Conservation (phyloP, 1,140 invertebrate genomes). For the Euwallacea fornicatus region DNA sequence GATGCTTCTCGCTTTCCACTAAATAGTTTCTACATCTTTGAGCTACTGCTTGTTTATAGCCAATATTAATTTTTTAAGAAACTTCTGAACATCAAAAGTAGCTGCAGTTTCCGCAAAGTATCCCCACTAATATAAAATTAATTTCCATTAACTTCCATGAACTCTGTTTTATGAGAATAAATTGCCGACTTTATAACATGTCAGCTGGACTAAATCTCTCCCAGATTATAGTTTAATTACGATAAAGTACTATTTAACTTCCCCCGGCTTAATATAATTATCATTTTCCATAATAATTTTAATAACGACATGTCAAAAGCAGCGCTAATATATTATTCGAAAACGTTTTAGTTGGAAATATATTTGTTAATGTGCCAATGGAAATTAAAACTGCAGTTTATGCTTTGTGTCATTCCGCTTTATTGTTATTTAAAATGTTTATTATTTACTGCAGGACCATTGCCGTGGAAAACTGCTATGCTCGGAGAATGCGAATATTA, state of each 20-base stretch:
- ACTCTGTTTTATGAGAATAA: conserved; percentile 4
- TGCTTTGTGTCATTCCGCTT: not conserved
- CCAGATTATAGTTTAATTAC: conserved; percentile 6
- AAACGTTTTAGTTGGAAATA: not conserved
- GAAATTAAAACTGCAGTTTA: not conserved
- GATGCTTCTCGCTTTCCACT: too few relatives aligned
- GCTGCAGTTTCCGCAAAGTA: too few relatives aligned
- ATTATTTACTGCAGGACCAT: not conserved
- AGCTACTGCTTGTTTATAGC: too few relatives aligned
- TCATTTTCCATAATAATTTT: conserved; percentile 3
- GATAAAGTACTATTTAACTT: conserved; percentile 3
- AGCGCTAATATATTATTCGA: not conserved
- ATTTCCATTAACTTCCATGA: conserved; percentile 4
- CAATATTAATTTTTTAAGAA: too few relatives aligned
- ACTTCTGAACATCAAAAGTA: too few relatives aligned
- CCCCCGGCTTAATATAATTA: not conserved
- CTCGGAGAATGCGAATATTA: too few relatives aligned
- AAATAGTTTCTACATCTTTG: too few relatives aligned
- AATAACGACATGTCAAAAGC: conserved; percentile 2
- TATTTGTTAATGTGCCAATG: conserved; percentile 1
- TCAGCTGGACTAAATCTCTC: conserved; percentile 4
- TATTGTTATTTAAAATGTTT: conserved; percentile 5
- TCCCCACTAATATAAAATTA: conserved; percentile 1
- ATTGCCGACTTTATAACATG: conserved; percentile 5
- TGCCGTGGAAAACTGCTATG: not conserved